Conservation (phyloP, 92 coral and sea anemone species). For the Porites lobata region DNA sequence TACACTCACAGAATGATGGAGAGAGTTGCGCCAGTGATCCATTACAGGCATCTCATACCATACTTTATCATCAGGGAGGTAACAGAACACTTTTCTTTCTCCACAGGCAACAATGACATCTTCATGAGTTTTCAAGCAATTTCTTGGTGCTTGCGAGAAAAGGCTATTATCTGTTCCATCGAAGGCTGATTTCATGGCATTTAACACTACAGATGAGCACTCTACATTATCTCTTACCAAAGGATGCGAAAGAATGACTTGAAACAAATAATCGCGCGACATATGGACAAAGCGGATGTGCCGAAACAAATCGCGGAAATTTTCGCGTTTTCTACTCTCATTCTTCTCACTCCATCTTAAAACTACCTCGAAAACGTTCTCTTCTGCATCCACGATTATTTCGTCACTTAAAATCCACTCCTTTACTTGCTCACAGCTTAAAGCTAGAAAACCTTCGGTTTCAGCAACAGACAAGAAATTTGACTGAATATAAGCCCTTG, state of each 20-base stretch:
- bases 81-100: not conserved
- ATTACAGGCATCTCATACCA: conserved; percentile 3
- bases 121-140: conserved; percentile 13
- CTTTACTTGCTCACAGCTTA: conserved; percentile 3
- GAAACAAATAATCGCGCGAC: not conserved
- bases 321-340: not conserved
- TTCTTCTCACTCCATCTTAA: not conserved
- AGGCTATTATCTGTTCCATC: conserved; percentile 8
- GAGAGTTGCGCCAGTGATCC: not conserved
- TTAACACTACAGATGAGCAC: not conserved
- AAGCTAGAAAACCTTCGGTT: conserved; percentile 12
- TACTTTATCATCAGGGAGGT: conserved; percentile 1
- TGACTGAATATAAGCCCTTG: not conserved
- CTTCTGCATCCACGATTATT: conserved; percentile 4
- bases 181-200: not conserved
- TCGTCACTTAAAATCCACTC: conserved; percentile 37
- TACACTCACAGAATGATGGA: not conserved
- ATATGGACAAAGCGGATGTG: not conserved
- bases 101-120: conserved; percentile 20
- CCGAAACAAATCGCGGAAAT: not conserved
- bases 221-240: not conserved
- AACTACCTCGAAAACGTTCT: not conserved
- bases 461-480: conserved; percentile 9
- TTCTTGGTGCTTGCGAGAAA: not conserved
- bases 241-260: not conserved